Evolutionary conservation across 2,113 vertebrate species (phyloP).

Genomic region (Zosterops borbonicus): DNA sequence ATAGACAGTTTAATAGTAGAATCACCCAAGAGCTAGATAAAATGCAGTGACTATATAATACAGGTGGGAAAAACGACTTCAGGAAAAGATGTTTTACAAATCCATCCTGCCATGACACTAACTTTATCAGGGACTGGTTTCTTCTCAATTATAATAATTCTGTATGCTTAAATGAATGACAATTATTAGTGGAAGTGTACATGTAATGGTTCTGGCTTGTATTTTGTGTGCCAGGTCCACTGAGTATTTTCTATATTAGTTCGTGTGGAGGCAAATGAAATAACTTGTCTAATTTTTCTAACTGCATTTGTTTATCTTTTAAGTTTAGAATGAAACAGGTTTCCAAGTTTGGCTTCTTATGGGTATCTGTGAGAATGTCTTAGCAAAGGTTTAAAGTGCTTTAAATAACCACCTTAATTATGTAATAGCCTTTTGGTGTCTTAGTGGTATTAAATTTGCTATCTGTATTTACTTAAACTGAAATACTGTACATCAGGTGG

Average conservation of each 20-base stretch:
- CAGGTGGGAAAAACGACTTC: neutral
- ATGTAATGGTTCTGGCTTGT: neutral
- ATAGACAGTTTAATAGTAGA: neutral
- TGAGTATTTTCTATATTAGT: neutral
- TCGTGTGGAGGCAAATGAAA: neutral
- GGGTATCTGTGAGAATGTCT: neutral
- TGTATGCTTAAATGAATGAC: neutral
- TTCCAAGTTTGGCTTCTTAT: neutral
- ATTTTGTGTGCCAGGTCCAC: neutral
- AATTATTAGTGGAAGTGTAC: neutral
- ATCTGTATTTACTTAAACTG: neutral
- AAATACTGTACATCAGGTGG: neutral
- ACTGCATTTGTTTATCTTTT: neutral
- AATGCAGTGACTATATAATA: neutral
- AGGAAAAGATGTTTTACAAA: neutral
- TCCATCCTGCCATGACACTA: neutral
- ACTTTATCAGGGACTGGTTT: neutral
- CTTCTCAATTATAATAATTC: neutral
- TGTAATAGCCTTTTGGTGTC: slow-evolving; percentile 5
- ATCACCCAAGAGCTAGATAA: neutral
- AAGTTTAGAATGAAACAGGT: neutral
- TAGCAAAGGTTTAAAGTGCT: slow-evolving; percentile 6
- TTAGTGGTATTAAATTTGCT: neutral
- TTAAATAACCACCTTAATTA: slow-evolving; percentile 49
- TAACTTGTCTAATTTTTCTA: neutral